Percentiles rank a stretch among this genome's conserved stretches.
Evolutionary conservation across 2,888 invertebrate species (phyloP).

Genomic region (Cantharis lateralis): DNA sequence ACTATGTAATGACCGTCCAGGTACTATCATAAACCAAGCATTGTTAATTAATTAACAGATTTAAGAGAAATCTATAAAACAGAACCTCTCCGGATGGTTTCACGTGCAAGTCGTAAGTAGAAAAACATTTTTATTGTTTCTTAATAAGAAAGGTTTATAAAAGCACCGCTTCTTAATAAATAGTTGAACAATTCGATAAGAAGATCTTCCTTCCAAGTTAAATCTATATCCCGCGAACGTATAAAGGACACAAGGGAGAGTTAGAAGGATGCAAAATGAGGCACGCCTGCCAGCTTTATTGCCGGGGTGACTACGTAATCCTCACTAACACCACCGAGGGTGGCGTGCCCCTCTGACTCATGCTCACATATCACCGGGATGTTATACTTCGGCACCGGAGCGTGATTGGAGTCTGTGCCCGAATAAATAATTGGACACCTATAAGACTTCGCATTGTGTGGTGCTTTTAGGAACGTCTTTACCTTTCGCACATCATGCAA

Average conservation of each 20-base stretch:
- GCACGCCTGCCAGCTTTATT: constrained; percentile 34
- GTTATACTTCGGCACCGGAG: constrained; percentile 29
- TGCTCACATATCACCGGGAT: constrained; percentile 31
- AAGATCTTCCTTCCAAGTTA: constrained; percentile 15
- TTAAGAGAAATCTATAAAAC: neutral
- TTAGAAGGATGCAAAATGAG: constrained; percentile 31
- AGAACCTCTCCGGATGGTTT: neutral
- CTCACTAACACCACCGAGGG: constrained; percentile 31
- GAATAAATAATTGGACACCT: constrained; percentile 20
- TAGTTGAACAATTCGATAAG: constrained; percentile 23
- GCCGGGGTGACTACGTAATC: constrained; percentile 33
- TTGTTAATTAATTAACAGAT: neutral
- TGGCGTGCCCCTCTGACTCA: constrained; percentile 31
- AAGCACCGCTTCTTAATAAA: constrained; percentile 9
- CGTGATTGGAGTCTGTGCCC: constrained; percentile 26
- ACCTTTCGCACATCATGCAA: neutral
- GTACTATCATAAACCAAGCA: neutral
- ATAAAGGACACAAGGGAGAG: constrained; percentile 31
- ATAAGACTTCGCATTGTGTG: neutral
- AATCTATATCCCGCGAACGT: constrained; percentile 28
- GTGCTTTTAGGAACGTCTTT: neutral
- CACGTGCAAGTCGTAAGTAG: neutral
- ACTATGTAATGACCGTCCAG: neutral
- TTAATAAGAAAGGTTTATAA: neutral
- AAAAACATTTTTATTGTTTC: neutral